Evolutionary conservation across 2,113 vertebrate species (phyloP).

Genomic region (Aplodontia rufa): DNA sequence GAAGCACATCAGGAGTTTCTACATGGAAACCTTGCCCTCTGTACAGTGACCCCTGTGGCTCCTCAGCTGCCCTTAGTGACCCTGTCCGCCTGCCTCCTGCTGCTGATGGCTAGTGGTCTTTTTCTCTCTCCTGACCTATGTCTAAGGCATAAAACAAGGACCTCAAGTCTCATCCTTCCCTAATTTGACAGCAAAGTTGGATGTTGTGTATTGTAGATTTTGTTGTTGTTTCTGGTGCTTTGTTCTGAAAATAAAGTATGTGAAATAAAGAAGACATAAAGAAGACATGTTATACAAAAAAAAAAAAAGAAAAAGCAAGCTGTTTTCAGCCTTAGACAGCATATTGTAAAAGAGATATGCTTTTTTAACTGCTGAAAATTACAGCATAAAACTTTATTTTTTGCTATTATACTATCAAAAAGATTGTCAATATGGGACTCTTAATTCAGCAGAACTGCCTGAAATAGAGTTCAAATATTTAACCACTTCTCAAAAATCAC

Average conservation of each 20-base stretch:
- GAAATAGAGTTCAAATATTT: constrained; percentile 2
- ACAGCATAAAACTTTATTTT: not conserved
- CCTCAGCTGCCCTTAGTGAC: too few relatives aligned
- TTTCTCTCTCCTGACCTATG: not conserved
- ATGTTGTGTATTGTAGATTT: not conserved
- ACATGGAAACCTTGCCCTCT: too few relatives aligned
- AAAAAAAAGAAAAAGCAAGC: too few relatives aligned
- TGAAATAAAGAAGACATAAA: not conserved
- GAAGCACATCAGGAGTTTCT: too few relatives aligned
- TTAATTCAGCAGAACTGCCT: not conserved
- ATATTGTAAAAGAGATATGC: not conserved
- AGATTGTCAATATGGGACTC: not conserved
- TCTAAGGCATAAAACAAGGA: not conserved
- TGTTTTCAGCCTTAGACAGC: not conserved
- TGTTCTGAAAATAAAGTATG: not conserved
- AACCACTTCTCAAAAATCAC: not conserved
- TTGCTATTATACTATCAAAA: not conserved
- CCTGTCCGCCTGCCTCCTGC: not conserved
- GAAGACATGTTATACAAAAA: not conserved
- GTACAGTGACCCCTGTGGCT: too few relatives aligned
- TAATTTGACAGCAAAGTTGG: not conserved
- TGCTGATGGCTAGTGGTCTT: not conserved
- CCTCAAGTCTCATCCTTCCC: not conserved
- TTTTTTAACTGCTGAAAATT: constrained; percentile 16
- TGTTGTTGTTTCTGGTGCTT: not conserved